Evolutionary conservation across 2,797 vertebrate genomes (phyloP), one percentile per base, ranked within the genome.

Genomic region (Trematomus bernacchii): DNA sequence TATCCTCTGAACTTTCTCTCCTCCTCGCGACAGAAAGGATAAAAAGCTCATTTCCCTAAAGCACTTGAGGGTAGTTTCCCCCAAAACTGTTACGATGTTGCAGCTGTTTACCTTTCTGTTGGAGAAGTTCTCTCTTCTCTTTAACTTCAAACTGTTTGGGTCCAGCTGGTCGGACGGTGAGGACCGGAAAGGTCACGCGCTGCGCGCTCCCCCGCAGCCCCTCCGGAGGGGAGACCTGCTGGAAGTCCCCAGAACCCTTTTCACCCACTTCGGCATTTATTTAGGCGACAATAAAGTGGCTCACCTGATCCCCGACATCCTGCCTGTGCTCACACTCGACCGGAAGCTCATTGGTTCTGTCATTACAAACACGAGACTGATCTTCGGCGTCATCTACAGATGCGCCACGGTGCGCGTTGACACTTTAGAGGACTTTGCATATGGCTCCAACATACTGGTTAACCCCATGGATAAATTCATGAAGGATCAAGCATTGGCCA

Each of bases 281-380:
- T 85, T 99, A 73, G 98, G 98, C 0, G 94, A 97, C 69, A 96
- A 96, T 74, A 95, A 91, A 42, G 98, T 99, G 0, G 98, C 97
- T 0, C 98, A 99, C 81, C 83, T 99, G 77, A 98, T 99, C 94
- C 98, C 98, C 0, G 98, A 99, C 91, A 98, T 99, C 91, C 91
- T 99, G 37, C 95, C 97, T 1, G 86, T 85, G 71, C 43, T 99
- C 42, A 97, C 96, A 0, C 83, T 21, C 13, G 90, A 97, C 87
- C 57, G 79, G 63, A 86, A 68, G 66, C 92, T 91, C 65, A 94
- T 95, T 79, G 75, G 92, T 63, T 91, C 92, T 2, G 96, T 96
- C 63, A 95, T 99, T 50, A 96, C 97, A 1, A 99, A 98, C 90
- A 95, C 95, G 78, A 93, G 98, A 40, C 96, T 99, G 10, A 91